Base-by-base conservation (phyloP, 2,797 vertebrate genomes). In the Sylvilagus floridanus region DNA sequence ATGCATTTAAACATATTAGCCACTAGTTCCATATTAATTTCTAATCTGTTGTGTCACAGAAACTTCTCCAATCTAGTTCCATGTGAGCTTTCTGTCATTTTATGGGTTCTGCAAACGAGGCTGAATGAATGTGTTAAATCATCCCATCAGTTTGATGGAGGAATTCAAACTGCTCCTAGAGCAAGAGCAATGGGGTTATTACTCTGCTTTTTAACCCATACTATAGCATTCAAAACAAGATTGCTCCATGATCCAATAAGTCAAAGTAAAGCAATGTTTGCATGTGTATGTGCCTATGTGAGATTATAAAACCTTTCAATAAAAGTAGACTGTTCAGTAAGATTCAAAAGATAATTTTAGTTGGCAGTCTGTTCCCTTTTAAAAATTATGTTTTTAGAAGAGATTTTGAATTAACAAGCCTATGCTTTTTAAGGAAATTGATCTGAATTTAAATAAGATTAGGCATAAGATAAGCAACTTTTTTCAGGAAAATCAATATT, bases 201-300 rank as follows among this genome's bases (percentile, higher is more conserved):
- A 97, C 93, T 72, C 54, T 95, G 90, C 94, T 97, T 97, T 96
- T 97, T 98, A 98, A 98, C 97, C 97, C 96, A 97, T 97, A 98
- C 97, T 97, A 9, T 5, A 93, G 79, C 91, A 26, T 97, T 95
- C 72, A 5, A 90, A 97, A 97, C 35, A 94, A 96, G 95, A 98
- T 92, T 75, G 76, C 66, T 4, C 94, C 93, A 95, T 95, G 95
- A 95, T 95, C 96, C 97, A 71, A 75, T 62, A 97, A 96, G 94
- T 52, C 88, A 84, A 35, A 13, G 19, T 78, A 97, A 95, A 91
- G 71, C 77, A 83, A 81, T 90, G 57, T 87, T 84, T 3, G 10
- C 21, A 9, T 3, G 32, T 17, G 28, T 7, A 0, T 4, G 3
- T 0, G 1, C 37, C 68, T 22, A 8, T 2, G 12, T 12, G 68